Evolutionary conservation across 2,113 vertebrate species (phyloP), one percentile per base, ranked within the genome.

Genomic region (Balaeniceps rex): DNA sequence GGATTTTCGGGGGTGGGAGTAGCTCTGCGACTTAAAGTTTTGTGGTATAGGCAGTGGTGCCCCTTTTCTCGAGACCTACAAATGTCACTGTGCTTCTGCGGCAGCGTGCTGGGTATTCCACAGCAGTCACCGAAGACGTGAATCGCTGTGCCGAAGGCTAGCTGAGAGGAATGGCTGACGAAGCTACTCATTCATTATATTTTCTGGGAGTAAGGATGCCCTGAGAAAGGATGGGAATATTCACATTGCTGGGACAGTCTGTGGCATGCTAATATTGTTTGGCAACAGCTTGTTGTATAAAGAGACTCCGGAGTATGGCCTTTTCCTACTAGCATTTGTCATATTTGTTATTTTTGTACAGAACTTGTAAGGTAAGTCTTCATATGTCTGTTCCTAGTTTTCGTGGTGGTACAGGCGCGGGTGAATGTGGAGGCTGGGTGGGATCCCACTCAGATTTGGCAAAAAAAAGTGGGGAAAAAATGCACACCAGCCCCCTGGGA

Each of bases 381-480:
- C 6, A 0, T 12, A 6, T 1, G 2, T 25, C 46, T 29, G n/a
- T 42, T 51, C 18, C 9, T 16, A 2, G 33, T 19, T 47, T 11
- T 46, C 34, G 12, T n/a, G 49, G 42, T 40, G 64, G 64, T 29
- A 13, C 22, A 29, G 19, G 28, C 14, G 2, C 0, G 4, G 33
- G 25, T 31, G 12, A 11, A 19, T 34, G 28, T 12, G 63, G 74
- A 66, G 31, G 29, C 24, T 46, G 36, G 25, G 21, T 64, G 69
- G 68, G 49, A 46, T 75, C 16, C 33, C 16, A 5, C 42, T 46
- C 14, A 8, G 36, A 38, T 44, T 24, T 42, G 36, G 21, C 17
- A 11, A 46, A 61, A 61, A n/a, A 23, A 4, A 40, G 12, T 13
- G 9, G 34, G 61, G 14, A 4, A 25, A 33, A 28, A 38, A 18